Evolutionary conservation across 2,888 invertebrate species (phyloP).

Genomic region (Trachelus tabidus): DNA sequence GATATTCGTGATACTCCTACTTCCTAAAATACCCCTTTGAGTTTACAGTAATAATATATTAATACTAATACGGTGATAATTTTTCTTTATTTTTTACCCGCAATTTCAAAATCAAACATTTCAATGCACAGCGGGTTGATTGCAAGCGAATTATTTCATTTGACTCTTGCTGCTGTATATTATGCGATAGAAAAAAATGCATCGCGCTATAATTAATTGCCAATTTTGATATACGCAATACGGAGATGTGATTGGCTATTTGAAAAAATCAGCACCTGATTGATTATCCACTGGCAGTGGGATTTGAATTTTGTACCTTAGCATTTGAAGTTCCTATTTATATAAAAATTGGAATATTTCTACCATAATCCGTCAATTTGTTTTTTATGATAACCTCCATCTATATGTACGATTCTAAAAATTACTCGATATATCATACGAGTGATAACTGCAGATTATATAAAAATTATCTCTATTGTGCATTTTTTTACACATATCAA

Average conservation of each 20-base stretch:
- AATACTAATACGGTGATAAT: too few relatives aligned
- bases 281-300: background rate
- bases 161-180: background rate
- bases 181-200: background rate
- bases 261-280: background rate
- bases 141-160: background rate
- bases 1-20: background rate
- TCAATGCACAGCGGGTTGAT: background rate
- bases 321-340: background rate
- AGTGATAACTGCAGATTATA: background rate
- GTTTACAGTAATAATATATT: too few relatives aligned
- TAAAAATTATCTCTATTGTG: background rate
- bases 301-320: background rate
- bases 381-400: background rate
- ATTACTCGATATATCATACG: background rate
- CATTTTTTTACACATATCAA: background rate
- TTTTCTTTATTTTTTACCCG: background rate
- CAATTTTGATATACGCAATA: background rate
- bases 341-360: background rate
- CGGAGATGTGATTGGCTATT: background rate
- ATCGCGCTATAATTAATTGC: background rate
- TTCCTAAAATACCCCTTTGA: too few relatives aligned
- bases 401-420: background rate
- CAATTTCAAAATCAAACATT: background rate
- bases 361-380: background rate